Evolutionary conservation across 2,797 vertebrate genomes (phyloP).

Genomic region (Microctenopoma steveboyesi): DNA sequence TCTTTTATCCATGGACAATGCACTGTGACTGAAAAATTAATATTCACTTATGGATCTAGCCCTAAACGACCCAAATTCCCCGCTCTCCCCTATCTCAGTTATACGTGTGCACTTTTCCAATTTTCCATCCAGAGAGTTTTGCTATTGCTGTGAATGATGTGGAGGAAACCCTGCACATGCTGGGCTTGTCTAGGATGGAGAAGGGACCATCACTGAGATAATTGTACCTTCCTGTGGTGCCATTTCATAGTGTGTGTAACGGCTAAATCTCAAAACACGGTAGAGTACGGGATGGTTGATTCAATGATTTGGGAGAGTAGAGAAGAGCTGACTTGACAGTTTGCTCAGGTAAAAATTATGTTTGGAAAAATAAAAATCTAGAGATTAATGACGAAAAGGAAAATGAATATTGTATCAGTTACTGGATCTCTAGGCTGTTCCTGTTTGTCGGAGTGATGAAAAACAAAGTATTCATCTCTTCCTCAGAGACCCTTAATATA

Average conservation of each 20-base stretch:
- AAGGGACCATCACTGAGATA: slow-evolving; percentile 22
- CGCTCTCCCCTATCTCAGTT: background rate
- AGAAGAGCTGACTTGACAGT: background rate
- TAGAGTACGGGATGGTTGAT: background rate
- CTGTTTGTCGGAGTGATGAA: slow-evolving; percentile 17
- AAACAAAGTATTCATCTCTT: background rate
- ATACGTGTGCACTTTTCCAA: background rate
- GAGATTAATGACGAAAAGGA: slow-evolving; percentile 3
- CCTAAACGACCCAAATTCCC: slow-evolving; percentile 1
- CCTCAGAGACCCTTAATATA: slow-evolving; percentile 15
- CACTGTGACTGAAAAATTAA: too few relatives aligned
- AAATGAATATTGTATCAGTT: slow-evolving; percentile 10
- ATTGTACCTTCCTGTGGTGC: slow-evolving; percentile 20
- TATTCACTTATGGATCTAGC: background rate
- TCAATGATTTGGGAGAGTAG: background rate
- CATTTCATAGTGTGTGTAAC: slow-evolving; percentile 13
- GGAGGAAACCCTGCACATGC: slow-evolving; percentile 2
- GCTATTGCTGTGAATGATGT: background rate
- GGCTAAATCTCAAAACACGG: slow-evolving; percentile 3
- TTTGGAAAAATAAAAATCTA: background rate
- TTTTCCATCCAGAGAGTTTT: background rate
- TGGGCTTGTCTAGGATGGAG: slow-evolving; percentile 1
- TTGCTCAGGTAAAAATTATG: background rate
- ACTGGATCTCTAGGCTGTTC: slow-evolving; percentile 21
- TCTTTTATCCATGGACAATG: too few relatives aligned